Base-by-base conservation (phyloP, 2,888 invertebrate genomes). In the Heliconius ethilla region DNA sequence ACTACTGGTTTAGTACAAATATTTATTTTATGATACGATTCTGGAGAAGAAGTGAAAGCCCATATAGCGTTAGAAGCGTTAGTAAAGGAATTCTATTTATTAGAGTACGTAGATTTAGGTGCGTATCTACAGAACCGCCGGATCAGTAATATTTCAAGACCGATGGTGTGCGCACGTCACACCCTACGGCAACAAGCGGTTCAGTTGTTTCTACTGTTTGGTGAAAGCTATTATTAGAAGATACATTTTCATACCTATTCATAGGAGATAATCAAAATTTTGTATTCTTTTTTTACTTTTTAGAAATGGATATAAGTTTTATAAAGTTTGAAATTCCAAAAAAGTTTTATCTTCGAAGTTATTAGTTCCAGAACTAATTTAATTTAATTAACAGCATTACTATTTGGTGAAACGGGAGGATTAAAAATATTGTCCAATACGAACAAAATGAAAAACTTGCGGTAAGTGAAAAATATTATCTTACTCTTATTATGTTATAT, bases 91-190 rank as follows among this genome's bases (percentile, higher is more conserved):
- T 69, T 78, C 70, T 85, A 78, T 78, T 76, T 73, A 63, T n/a
- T 72, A 13, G 84, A 84, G 83, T 73, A 77, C 78, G 79, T 82
- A 79, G 76, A 78, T 79, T 74, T 78, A 80, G 77, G 37, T 81
- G 79, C 78, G 72, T 59, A 63, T 63, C 27, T 27, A 75, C 67
- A 69, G 75, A 77, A 70, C 74, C 75, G 79, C 55, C 78, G 84
- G 84, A 83, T 89, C 92, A 93, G 92, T 93, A 86, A 87, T 87
- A 87, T 86, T 90, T 89, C 87, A 87, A 89, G 79, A 83, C 84
- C 82, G 85, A 81, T 80, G 62, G 85, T 81, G 89, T 84, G 83
- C 83, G 87, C 88, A 89, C 92, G 92, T 85, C 78, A 82, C 79
- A 63, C 75, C 51, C 78, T 72, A 76, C 72, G 18, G 29, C 66